Evolutionary conservation across 1,140 invertebrate genomes (phyloP).

Genomic region (Papilio aristodemus): DNA sequence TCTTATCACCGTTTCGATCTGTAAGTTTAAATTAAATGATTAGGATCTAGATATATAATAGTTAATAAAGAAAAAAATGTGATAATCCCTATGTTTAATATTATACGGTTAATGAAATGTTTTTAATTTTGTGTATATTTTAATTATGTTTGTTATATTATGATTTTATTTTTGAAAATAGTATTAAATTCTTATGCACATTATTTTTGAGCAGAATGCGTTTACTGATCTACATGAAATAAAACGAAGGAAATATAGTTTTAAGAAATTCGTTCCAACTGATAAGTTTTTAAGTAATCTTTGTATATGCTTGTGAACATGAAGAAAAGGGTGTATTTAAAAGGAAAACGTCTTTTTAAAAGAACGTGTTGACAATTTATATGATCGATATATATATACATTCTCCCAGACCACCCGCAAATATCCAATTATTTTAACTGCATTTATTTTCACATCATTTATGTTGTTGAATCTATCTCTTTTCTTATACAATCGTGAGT

Average conservation of each 20-base stretch:
- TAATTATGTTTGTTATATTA: conserved; percentile 18
- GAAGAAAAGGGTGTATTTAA: background rate
- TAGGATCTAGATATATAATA: conserved; percentile 22
- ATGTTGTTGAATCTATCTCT: too few relatives aligned
- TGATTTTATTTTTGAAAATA: conserved; percentile 16
- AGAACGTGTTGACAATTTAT: background rate
- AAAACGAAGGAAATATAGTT: background rate
- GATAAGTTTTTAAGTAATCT: background rate
- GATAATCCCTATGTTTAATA: conserved; percentile 27
- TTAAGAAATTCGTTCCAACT: background rate
- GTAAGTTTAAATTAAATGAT: conserved; percentile 40
- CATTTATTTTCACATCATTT: too few relatives aligned
- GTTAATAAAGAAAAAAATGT: conserved; percentile 11
- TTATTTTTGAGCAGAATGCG: background rate
- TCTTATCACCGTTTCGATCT: conserved; percentile 43
- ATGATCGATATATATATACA: background rate
- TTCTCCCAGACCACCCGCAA: background rate
- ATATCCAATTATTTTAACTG: too few relatives aligned
- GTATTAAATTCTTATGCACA: conserved; percentile 4
- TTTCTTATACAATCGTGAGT: too few relatives aligned
- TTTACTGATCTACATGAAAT: background rate
- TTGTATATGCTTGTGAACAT: background rate
- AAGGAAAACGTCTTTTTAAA: background rate
- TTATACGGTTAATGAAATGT: conserved; percentile 21
- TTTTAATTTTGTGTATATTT: conserved; percentile 28